Percentiles rank a stretch among this genome's conserved stretches.
These are phyloP conservation scores for Nicator chloris DNA, from an alignment of 2,113 vertebrate species.

Conservation along the genomic window DNA sequence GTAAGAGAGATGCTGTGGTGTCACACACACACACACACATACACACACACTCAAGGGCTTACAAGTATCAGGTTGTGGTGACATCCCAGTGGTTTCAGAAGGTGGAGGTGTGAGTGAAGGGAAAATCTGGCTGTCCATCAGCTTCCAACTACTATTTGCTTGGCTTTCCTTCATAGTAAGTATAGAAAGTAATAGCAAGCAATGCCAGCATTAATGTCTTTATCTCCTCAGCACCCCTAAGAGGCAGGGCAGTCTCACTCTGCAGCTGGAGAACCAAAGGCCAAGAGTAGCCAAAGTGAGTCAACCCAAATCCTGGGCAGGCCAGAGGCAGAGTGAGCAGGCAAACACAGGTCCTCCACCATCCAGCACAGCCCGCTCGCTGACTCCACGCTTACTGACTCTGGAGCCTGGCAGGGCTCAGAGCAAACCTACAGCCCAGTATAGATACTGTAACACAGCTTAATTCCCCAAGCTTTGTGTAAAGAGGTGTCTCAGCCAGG, in stretches of 20 bases:
- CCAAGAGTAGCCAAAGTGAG: not conserved
- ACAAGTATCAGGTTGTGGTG: not conserved
- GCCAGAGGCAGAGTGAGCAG: not conserved
- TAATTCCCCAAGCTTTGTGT: not conserved
- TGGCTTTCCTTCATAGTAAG: not conserved
- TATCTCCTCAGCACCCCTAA: not conserved
- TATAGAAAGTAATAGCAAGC: not conserved
- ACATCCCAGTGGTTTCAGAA: not conserved
- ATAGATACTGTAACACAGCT: not conserved
- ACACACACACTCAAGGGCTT: not conserved
- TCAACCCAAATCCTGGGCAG: not conserved
- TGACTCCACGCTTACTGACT: not conserved
- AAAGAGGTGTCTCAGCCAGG: not conserved
- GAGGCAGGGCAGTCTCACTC: not conserved
- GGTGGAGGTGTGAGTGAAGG: not conserved
- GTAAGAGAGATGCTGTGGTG: not conserved
- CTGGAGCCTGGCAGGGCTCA: not conserved
- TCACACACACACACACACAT: not conserved
- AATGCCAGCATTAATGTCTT: not conserved
- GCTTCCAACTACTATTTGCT: not conserved
- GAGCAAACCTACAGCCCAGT: not conserved
- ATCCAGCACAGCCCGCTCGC: rapidly evolving
- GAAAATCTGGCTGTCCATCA: not conserved
- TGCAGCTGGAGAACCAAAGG: not conserved
- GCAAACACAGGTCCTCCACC: not conserved